Conservation (phyloP, 2,888 invertebrate species). For the Drosophila maculinotata region DNA sequence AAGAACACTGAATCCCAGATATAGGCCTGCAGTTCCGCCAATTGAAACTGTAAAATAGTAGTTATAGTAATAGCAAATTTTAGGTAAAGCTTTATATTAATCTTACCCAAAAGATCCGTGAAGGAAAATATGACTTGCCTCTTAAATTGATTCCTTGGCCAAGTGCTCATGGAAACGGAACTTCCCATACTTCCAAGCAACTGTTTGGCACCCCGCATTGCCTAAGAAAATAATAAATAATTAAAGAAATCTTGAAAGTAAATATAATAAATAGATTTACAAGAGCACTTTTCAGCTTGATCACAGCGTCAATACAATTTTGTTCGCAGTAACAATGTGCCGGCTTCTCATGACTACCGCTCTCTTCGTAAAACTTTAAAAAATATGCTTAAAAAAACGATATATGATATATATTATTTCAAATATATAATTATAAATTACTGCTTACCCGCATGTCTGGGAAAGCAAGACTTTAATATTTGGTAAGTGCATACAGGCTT, state of each 20-base stretch:
- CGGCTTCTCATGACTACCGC: conserved; percentile 27
- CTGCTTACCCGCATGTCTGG: conserved; percentile 66
- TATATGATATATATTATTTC: not conserved
- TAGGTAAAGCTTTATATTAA: too few species aligned
- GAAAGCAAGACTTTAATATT: conserved; percentile 76
- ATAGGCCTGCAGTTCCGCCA: conserved; percentile 92
- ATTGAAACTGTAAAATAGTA: conserved; percentile 87
- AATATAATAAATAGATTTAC: conserved; percentile 43
- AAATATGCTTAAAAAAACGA: conserved; percentile 45
- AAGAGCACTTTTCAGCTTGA: conserved; percentile 56
- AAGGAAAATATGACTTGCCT: conserved; percentile 83
- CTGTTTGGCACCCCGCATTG: conserved; percentile 66
- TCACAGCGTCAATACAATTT: conserved; percentile 81
- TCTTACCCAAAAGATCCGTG: conserved; percentile 83
- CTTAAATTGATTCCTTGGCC: conserved; percentile 78
- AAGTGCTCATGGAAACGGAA: conserved; percentile 64
- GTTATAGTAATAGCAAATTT: not conserved
- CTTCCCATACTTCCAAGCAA: conserved; percentile 75
- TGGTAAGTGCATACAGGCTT: conserved; percentile 82
- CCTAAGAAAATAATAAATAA: conserved; percentile 28
- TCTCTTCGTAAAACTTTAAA: conserved; percentile 57
- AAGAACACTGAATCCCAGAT: conserved; percentile 91
- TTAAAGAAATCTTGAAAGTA: not conserved
- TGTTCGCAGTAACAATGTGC: conserved; percentile 79
- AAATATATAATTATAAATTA: not conserved